Evolutionary conservation across 2,888 invertebrate genomes (phyloP), one percentile per base, ranked within the genome.

Genomic region (Drosophila borborema): DNA sequence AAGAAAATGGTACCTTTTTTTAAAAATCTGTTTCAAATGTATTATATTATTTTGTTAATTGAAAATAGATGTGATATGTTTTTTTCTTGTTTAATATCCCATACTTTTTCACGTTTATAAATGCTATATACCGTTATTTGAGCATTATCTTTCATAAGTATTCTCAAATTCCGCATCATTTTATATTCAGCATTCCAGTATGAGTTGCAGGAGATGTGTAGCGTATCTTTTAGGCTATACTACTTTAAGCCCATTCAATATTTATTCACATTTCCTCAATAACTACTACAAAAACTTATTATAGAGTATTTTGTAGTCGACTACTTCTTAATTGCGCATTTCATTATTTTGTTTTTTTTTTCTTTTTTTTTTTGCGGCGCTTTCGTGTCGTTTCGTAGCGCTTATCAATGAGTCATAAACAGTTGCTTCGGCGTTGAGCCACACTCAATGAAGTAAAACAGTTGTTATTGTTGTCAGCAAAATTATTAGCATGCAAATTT

Each of bases 391-490:
- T 45, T 72, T 63, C 46, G 28, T 2, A 18, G 31, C 12, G 53
- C 62, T 80, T 76, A 82, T 77, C 74, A 74, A 64, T 76, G 82
- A 77, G 54, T 80, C 75, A 80, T 43, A 38, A 14, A 43, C 46
- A 49, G 38, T 43, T 59, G 58, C 14, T 43, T n/a, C 38, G 12
- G 48, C 38, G 18, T 43, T 58, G 40, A 64, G 41, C 9, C 53
- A 12, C 4, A 38, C 46, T n/a, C 6, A 28, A 58, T 38, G 36
- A 34, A 63, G 23, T 28, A 7, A 3, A 36, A 12, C 20, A 12
- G n/a, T 16, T 23, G 23, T 5, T 9, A n/a, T 40, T 8, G 16
- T 31, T 16, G 10, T 12, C 10, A 23, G 41, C 14, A 43, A 53
- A 53, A 36, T 36, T 43, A 20, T 28, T 46, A 36, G 2, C 20